phyloP scores from a whole-genome alignment of 92 coral and sea anemone genomes.

The Plumapathes pennacea region DNA sequence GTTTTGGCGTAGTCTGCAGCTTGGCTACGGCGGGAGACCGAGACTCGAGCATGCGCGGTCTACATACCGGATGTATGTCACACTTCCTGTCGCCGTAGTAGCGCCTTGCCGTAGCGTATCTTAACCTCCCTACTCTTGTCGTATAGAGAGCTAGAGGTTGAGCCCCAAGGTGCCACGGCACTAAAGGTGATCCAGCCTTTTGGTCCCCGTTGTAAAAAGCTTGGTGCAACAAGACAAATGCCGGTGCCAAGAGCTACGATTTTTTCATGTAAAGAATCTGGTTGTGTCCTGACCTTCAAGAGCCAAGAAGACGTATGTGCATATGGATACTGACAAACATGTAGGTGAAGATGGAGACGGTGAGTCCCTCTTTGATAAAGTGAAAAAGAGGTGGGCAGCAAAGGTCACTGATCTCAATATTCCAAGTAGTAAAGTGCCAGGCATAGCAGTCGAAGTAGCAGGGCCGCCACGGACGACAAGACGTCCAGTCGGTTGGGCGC shows the following conservation, averaged over 20 bases:
- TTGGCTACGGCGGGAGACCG: no score
- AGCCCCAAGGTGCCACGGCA: background rate
- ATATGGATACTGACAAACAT: background rate
- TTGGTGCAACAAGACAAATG: no score
- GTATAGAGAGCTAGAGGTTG: background rate
- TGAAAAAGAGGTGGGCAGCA: constrained; percentile 1
- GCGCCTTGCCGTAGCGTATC: no score
- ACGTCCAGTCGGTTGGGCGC: constrained; percentile 1
- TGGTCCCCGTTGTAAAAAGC: no score
- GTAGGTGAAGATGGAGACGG: constrained; percentile 6
- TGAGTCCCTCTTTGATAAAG: background rate
- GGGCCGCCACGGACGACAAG: background rate
- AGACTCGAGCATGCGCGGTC: no score
- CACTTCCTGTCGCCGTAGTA: no score
- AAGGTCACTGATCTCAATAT: background rate
- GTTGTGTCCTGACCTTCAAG: constrained; percentile 1
- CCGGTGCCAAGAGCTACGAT: background rate
- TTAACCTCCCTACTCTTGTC: no score
- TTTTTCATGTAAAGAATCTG: background rate
- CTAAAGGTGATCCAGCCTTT: background rate
- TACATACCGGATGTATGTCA: no score
- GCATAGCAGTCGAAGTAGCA: background rate
- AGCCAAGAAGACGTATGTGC: background rate
- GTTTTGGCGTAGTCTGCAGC: no score
- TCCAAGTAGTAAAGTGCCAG: background rate